Conservation (phyloP, 2,797 vertebrate genomes). For the Bovichtus variegatus region DNA sequence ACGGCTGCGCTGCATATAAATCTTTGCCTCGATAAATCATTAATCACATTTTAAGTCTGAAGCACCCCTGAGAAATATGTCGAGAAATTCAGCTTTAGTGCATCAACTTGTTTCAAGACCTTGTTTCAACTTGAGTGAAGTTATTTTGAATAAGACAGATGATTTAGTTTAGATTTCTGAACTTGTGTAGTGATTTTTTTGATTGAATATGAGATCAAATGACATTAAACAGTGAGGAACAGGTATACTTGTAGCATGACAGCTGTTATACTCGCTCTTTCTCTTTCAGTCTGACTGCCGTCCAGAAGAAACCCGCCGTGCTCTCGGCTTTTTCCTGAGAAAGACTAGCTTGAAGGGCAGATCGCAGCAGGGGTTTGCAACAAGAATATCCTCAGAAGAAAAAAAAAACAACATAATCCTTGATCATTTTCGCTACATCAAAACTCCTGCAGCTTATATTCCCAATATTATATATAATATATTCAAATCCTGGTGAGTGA, state of each 20-base stretch:
- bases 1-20: slow-evolving; percentile 51
- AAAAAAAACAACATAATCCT: slow-evolving; percentile 21
- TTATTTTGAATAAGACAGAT: slow-evolving; percentile 20
- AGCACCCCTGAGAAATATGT: slow-evolving; percentile 25
- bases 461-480: too few species aligned
- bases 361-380: slow-evolving; percentile 11
- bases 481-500: background rate
- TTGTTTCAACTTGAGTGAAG: slow-evolving; percentile 17
- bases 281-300: slow-evolving; percentile 31
- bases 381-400: slow-evolving; percentile 17
- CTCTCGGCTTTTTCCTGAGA: slow-evolving; percentile 13
- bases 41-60: slow-evolving; percentile 35
- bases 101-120: slow-evolving; percentile 19
- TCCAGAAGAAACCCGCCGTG: slow-evolving; percentile 11
- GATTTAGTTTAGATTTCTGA: slow-evolving; percentile 23
- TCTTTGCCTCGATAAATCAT: slow-evolving; percentile 49
- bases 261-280: slow-evolving; percentile 11
- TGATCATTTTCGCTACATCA: slow-evolving; percentile 35
- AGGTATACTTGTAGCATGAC: background rate
- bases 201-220: background rate
- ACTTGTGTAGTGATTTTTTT: background rate
- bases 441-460: slow-evolving; percentile 20
- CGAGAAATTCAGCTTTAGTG: slow-evolving; percentile 25
- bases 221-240: background rate
- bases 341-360: slow-evolving; percentile 17